Percentiles rank a stretch among this genome's conserved stretches.
Conservation (phyloP, 2,888 invertebrate genomes). For the Pachymerium ferrugineum region DNA sequence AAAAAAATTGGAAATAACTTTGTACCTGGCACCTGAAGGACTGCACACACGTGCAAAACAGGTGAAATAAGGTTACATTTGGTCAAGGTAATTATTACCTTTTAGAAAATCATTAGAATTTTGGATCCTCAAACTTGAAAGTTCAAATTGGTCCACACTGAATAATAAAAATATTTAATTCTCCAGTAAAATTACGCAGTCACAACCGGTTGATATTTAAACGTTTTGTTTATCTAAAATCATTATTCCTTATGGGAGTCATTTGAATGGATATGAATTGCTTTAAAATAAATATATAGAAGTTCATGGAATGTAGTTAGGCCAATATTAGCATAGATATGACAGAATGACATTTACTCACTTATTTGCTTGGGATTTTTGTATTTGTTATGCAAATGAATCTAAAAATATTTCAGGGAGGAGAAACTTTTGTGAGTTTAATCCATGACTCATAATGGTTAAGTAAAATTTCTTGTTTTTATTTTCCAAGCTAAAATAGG, state of each 20-base stretch:
- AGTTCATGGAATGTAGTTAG: neutral
- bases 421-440: too few relatives aligned
- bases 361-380: neutral
- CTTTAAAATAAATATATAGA: neutral
- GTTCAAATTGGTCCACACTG: too few relatives aligned
- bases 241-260: too few relatives aligned
- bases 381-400: neutral
- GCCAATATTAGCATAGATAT: neutral
- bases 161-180: too few relatives aligned
- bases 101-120: neutral
- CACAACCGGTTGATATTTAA: too few relatives aligned
- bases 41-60: neutral
- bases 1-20: neutral
- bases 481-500: neutral
- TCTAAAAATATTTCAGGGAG: neutral
- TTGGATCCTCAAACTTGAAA: neutral
- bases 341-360: neutral
- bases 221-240: neutral
- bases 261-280: neutral
- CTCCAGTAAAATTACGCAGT: too few relatives aligned
- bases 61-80: neutral
- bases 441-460: too few relatives aligned
- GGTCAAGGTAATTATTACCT: slow-evolving; percentile 3
- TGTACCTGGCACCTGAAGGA: slow-evolving; percentile 12
- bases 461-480: neutral